A percentile compares a stretch with the other conserved stretches of the same genome.
Evolutionary conservation across 2,113 vertebrate species (phyloP).

Genomic region (Holacanthus passer): DNA sequence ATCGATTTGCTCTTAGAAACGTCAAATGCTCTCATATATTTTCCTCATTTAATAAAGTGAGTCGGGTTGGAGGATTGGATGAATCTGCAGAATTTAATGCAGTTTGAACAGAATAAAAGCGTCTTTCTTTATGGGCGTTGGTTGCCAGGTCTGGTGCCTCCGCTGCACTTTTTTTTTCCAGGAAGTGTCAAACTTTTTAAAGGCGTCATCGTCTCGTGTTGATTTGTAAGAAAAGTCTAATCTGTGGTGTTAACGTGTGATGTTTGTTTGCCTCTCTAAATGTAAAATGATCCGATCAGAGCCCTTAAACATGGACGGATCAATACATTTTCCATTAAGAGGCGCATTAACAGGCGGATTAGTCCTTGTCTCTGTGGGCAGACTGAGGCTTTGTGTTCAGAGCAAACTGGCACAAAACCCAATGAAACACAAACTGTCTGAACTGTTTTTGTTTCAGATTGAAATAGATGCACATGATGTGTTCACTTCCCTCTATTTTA

Average conservation of each 20-base stretch:
- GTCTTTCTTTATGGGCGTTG: constrained; percentile 64
- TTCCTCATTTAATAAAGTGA: constrained; percentile 11
- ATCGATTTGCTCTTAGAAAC: neutral
- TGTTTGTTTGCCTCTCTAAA: constrained; percentile 61
- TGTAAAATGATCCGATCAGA: constrained; percentile 67
- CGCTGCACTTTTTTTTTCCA: constrained; percentile 43
- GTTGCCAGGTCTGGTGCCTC: constrained; percentile 35
- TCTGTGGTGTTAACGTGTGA: constrained; percentile 38
- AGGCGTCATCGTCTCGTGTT: neutral
- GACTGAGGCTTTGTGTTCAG: neutral
- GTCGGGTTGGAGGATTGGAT: neutral
- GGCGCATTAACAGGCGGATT: constrained; percentile 64
- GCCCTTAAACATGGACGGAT: constrained; percentile 43
- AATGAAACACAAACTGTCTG: neutral
- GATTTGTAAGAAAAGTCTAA: neutral
- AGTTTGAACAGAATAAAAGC: neutral
- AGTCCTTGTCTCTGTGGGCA: constrained; percentile 38
- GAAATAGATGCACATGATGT: neutral
- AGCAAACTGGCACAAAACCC: neutral
- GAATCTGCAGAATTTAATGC: neutral
- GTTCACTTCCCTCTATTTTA: neutral
- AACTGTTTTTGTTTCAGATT: no score
- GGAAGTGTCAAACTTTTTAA: constrained; percentile 59
- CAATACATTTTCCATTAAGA: constrained; percentile 72
- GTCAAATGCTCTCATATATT: neutral